A percentile compares a stretch with the other conserved stretches of the same genome.
These are phyloP conservation scores for Mormoops blainvillei DNA, from an alignment of 2,113 vertebrate genomes.

Conservation along the genomic window DNA sequence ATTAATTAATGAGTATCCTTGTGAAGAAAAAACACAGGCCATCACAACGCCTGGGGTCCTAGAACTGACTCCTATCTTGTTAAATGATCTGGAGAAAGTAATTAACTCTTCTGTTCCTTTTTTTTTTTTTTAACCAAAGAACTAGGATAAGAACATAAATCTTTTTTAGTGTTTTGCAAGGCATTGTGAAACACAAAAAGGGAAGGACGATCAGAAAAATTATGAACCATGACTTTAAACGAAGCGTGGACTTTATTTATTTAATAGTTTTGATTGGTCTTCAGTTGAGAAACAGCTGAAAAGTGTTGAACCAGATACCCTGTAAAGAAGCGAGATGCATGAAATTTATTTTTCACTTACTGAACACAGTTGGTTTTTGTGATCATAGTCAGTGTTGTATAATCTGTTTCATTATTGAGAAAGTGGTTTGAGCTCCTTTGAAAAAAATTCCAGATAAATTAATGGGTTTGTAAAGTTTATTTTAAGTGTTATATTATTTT, in stretches of 20 bases:
- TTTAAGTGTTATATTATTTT: conserved; percentile 2
- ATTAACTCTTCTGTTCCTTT: background rate
- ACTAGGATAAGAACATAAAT: background rate
- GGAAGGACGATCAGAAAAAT: background rate
- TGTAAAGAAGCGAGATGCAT: background rate
- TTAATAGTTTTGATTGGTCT: background rate
- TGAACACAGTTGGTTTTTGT: background rate
- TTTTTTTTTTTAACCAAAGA: background rate
- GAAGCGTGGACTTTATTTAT: background rate
- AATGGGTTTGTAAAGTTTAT: background rate
- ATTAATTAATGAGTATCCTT: background rate
- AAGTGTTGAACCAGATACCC: background rate
- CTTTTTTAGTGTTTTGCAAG: background rate
- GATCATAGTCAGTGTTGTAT: background rate
- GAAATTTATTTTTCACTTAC: conserved; percentile 21
- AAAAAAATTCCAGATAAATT: background rate
- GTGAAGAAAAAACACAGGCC: background rate
- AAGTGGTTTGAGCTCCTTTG: background rate
- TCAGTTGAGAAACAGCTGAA: background rate
- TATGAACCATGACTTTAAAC: background rate
- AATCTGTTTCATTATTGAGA: conserved; percentile 34
- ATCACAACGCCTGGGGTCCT: too few relatives aligned
- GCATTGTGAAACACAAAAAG: background rate
- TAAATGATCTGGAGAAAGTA: background rate
- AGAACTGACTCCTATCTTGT: background rate